Conservation (phyloP, 2,888 invertebrate genomes). For the Cataglyphis livida region DNA sequence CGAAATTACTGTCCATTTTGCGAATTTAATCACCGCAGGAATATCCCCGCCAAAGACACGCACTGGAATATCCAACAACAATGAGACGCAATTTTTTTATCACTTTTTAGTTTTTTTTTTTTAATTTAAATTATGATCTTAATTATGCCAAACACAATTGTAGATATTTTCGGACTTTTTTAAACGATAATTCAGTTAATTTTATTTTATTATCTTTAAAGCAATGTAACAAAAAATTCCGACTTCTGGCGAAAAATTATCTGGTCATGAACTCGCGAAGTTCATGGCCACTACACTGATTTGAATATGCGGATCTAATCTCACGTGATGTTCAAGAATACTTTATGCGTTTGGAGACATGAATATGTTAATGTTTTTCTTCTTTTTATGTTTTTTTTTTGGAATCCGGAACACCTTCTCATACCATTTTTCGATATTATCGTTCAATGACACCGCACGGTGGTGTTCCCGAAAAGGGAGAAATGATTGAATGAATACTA, state of each 20-base stretch:
- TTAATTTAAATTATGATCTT: background rate
- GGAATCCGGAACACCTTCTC: background rate
- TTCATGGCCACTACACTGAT: background rate
- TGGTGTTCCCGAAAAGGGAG: background rate
- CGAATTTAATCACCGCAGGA: background rate
- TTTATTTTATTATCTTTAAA: background rate
- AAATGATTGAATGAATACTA: slow-evolving; percentile 5
- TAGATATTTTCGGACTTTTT: background rate
- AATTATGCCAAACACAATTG: background rate
- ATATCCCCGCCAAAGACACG: background rate
- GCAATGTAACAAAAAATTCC: background rate
- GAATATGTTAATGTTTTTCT: slow-evolving; percentile 11
- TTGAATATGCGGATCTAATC: slow-evolving; percentile 3
- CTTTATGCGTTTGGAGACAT: background rate
- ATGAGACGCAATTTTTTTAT: background rate
- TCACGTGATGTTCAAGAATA: background rate
- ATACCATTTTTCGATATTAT: slow-evolving; percentile 3
- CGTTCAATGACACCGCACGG: background rate
- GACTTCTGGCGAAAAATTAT: background rate
- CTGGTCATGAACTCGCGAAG: background rate
- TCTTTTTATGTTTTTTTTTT: background rate
- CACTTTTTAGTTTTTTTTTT: background rate
- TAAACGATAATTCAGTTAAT: background rate
- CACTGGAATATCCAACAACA: no score
- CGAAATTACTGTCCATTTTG: background rate